These are phyloP conservation scores for Cryptomyrus ogoouensis DNA, from an alignment of 2,113 vertebrate genomes.

Conservation along the genomic window DNA sequence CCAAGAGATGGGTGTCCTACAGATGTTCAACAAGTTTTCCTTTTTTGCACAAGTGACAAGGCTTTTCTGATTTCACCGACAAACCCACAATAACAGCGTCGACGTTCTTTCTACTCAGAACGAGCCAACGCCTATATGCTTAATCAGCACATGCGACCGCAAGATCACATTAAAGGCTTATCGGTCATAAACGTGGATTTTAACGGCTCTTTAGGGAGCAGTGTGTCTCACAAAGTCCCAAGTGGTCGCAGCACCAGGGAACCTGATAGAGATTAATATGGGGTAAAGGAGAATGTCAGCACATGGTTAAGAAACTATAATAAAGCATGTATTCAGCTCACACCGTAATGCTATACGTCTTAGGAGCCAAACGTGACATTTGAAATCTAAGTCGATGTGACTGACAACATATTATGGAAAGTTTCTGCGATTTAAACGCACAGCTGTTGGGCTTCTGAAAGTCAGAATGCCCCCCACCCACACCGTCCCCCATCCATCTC, in stretches of 20 bases:
- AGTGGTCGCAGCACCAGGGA: neutral
- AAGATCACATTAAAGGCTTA: slow-evolving; percentile 5
- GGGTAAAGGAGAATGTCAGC: slow-evolving; percentile 15
- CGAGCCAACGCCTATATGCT: neutral
- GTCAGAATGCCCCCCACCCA: neutral
- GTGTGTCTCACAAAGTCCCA: slow-evolving; percentile 1
- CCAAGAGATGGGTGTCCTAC: slow-evolving; percentile 3
- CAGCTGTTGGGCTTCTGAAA: neutral
- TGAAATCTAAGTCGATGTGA: neutral
- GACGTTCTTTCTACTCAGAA: neutral
- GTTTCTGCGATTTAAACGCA: neutral
- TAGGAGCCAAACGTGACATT: neutral
- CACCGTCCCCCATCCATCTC: neutral
- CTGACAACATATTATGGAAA: slow-evolving; percentile 1
- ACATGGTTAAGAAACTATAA: neutral
- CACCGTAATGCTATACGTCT: neutral
- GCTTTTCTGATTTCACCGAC: neutral
- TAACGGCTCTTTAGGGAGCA: neutral
- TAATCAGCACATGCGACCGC: neutral
- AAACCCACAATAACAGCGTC: neutral
- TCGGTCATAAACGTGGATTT: neutral
- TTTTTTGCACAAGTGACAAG: neutral
- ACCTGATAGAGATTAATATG: slow-evolving; percentile 17
- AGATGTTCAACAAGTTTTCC: slow-evolving; percentile 14
- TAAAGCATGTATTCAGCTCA: neutral